Evolutionary conservation across 1,140 invertebrate genomes (phyloP), one percentile per base, ranked within the genome.

Genomic region (Magallana angulata): DNA sequence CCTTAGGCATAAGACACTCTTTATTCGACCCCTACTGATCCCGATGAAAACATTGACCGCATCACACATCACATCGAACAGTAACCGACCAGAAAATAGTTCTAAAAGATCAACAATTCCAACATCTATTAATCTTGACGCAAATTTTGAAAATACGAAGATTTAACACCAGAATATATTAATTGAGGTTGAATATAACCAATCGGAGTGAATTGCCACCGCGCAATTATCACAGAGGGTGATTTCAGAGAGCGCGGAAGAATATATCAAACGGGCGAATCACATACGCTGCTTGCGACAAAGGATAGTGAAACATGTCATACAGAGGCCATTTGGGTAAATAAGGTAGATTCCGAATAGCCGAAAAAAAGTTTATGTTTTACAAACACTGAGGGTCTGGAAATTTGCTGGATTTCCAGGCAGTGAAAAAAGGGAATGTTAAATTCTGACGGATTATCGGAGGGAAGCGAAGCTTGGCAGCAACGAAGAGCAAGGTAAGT

Each of bases 281-380:
- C 68, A 76, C 68, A 76, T 76, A 76, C 68, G 68, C 68, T 76
- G 68, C 68, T 76, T 30, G 68, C 68, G 68, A 76, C 68, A 76
- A 76, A 76, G 68, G 68, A 36, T 76, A 76, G 68, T 8, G 68
- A 76, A 76, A 76, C 68, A 76, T 76, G 68, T 76, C 68, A 76
- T 36, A 11, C 68, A 30, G 12, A 24, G 68, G 68, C 24, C 68
- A 30, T 76, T 76, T 76, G 68, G 68, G 68, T 76, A 76, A 76
- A 76, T 76, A 76, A 76, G 68, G 68, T 76, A 30, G 24, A 76
- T 30, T 36, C 68, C 68, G 36, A 76, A 30, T 76, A 24, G 24
- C 24, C 68, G 68, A 76, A 76, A 76, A 76, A 16, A 76, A 76
- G 68, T 76, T 76, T 12, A 76, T 76, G 68, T 76, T 9, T 24